These are phyloP conservation scores for Phocides pigmalion DNA, from an alignment of 1,140 invertebrate genomes.

Conservation along the genomic window DNA sequence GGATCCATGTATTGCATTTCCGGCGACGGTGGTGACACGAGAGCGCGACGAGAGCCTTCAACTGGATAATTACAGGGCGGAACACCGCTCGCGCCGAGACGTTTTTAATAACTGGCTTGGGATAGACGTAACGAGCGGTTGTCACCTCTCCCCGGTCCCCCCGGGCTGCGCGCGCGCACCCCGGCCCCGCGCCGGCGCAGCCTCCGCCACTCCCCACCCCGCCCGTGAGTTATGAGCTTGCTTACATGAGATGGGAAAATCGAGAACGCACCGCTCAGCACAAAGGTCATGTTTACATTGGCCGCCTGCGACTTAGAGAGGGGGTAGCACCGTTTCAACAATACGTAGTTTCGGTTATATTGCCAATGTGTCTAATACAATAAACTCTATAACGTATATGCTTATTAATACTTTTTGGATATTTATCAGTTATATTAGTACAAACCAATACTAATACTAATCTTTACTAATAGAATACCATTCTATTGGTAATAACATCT, in stretches of 20 bases:
- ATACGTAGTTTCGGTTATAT: not conserved
- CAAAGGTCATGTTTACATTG: slow-evolving; percentile 53
- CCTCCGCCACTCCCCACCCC: slow-evolving; percentile 68
- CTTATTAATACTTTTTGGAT: too few relatives aligned
- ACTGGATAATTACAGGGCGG: slow-evolving; percentile 84
- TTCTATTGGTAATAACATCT: too few relatives aligned
- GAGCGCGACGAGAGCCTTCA: slow-evolving; percentile 71
- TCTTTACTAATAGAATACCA: too few relatives aligned
- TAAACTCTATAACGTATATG: not conserved
- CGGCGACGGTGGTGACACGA: slow-evolving; percentile 74
- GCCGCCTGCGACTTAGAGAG: not conserved
- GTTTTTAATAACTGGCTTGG: slow-evolving; percentile 85
- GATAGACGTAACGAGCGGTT: slow-evolving; percentile 82
- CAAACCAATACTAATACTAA: too few relatives aligned
- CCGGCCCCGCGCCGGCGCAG: slow-evolving; percentile 45
- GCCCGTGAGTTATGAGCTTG: slow-evolving; percentile 73
- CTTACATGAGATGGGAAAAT: slow-evolving; percentile 50
- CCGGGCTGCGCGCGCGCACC: slow-evolving; percentile 43
- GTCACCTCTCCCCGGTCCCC: slow-evolving; percentile 73
- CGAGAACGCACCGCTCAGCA: slow-evolving; percentile 39
- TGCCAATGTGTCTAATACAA: not conserved
- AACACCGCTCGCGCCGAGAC: slow-evolving; percentile 82
- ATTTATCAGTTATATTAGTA: too few relatives aligned
- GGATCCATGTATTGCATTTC: slow-evolving; percentile 80
- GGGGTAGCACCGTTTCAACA: slow-evolving; percentile 8